These are phyloP conservation scores for Glaucomys volans DNA, from an alignment of 2,113 vertebrate species.

Conservation along the genomic window DNA sequence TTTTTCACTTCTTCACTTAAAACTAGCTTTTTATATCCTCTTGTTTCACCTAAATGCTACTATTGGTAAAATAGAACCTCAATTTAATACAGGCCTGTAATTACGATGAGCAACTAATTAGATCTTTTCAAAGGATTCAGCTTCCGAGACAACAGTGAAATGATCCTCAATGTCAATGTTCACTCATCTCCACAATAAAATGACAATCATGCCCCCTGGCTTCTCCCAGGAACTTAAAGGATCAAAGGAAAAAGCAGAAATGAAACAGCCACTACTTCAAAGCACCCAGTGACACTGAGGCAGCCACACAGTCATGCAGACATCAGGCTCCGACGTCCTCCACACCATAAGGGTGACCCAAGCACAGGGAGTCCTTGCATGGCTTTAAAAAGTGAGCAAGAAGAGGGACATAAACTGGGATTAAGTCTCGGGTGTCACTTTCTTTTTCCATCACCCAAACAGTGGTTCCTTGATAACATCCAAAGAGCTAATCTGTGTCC, in stretches of 20 bases:
- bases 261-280: background rate
- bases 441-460: background rate
- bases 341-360: background rate
- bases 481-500: background rate
- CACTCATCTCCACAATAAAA: background rate
- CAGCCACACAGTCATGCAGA: background rate
- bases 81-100: background rate
- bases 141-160: constrained; percentile 37
- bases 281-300: background rate
- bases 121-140: constrained; percentile 34
- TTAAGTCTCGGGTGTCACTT: background rate
- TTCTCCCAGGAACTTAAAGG: background rate
- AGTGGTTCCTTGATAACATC: background rate
- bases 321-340: background rate
- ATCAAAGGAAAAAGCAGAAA: background rate
- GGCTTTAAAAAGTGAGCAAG: background rate
- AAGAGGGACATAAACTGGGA: background rate
- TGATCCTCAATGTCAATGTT: background rate
- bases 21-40: constrained; percentile 67
- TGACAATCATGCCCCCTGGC: background rate
- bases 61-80: background rate
- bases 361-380: background rate
- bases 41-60: constrained; percentile 43
- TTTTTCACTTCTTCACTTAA: constrained; percentile 22
- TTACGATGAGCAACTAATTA: constrained; percentile 17